These are phyloP conservation scores for Netelia virgata DNA, from an alignment of 2,888 invertebrate genomes.

Conservation along the genomic window DNA sequence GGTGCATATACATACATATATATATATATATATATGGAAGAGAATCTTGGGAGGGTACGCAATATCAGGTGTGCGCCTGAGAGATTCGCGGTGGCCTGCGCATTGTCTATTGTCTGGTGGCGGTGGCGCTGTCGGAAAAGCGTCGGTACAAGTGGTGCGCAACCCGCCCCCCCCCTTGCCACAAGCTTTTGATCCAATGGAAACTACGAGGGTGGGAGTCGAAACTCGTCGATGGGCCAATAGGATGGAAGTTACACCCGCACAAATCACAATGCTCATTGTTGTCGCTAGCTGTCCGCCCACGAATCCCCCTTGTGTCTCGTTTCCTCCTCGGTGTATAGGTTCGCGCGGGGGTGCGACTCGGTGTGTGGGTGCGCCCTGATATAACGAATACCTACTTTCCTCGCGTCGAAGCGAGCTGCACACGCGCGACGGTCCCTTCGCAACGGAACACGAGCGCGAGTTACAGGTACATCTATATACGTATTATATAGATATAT, in stretches of 20 bases:
- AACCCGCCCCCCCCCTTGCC: conserved; percentile 78
- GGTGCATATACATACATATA: background rate
- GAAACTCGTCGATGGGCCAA: conserved; percentile 75
- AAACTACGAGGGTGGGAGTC: conserved; percentile 76
- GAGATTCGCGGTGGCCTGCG: conserved; percentile 71
- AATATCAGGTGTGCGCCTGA: conserved; percentile 55
- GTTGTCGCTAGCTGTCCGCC: conserved; percentile 83
- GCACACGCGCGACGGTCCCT: conserved; percentile 54
- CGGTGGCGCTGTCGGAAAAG: conserved; percentile 69
- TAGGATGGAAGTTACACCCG: conserved; percentile 80
- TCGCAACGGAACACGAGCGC: conserved; percentile 41
- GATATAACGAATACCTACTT: conserved; percentile 32
- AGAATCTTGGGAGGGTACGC: background rate
- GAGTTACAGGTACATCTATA: conserved; percentile 38
- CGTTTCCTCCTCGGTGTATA: conserved; percentile 67
- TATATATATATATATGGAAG: background rate
- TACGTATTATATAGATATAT: conserved; percentile 2
- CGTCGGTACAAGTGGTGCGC: conserved; percentile 69
- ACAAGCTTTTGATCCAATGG: conserved; percentile 78
- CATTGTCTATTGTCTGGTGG: conserved; percentile 82
- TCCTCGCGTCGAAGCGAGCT: conserved; percentile 45
- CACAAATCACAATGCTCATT: conserved; percentile 85
- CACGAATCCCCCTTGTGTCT: conserved; percentile 78
- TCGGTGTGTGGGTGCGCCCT: conserved; percentile 28
- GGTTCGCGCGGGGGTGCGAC: background rate